phyloP scores from a whole-genome alignment of 2,888 invertebrate species.

The Heliothis peltigera region DNA sequence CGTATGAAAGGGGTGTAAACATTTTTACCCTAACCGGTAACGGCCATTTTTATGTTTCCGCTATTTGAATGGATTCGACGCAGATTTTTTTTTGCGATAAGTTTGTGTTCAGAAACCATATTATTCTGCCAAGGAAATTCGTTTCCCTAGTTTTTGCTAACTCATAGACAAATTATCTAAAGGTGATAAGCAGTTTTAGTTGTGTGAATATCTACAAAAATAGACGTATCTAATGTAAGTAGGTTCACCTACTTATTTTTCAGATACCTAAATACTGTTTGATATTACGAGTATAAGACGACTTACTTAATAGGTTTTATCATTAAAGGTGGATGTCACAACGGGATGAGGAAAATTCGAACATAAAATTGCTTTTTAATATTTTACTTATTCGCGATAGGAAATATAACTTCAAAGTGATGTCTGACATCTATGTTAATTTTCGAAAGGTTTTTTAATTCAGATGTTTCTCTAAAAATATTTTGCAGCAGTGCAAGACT shows the following conservation, averaged over 20 bases:
- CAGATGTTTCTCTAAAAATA: no score
- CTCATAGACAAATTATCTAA: slow-evolving; percentile 44
- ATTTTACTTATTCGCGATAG: no score
- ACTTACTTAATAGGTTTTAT: no score
- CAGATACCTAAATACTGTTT: no score
- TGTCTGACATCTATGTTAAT: no score
- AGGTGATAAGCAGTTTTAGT: slow-evolving; percentile 21
- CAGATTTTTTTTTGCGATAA: slow-evolving; percentile 12
- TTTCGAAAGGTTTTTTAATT: no score
- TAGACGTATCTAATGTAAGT: neutral
- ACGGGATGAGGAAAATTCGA: no score
- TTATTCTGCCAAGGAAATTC: slow-evolving; percentile 45
- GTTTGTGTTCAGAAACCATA: slow-evolving; percentile 4
- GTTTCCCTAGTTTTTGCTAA: slow-evolving; percentile 41
- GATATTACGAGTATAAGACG: no score
- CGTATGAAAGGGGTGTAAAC: neutral
- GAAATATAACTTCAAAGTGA: no score
- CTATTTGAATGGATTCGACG: neutral
- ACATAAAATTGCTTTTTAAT: no score
- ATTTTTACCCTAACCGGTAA: neutral
- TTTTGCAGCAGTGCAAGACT: no score
- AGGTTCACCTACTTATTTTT: neutral
- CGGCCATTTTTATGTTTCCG: neutral
- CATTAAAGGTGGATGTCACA: no score
- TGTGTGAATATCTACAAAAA: slow-evolving; percentile 5